Base-by-base conservation (phyloP, 2,888 invertebrate genomes). In the Mimumesa dahlbomi region DNA sequence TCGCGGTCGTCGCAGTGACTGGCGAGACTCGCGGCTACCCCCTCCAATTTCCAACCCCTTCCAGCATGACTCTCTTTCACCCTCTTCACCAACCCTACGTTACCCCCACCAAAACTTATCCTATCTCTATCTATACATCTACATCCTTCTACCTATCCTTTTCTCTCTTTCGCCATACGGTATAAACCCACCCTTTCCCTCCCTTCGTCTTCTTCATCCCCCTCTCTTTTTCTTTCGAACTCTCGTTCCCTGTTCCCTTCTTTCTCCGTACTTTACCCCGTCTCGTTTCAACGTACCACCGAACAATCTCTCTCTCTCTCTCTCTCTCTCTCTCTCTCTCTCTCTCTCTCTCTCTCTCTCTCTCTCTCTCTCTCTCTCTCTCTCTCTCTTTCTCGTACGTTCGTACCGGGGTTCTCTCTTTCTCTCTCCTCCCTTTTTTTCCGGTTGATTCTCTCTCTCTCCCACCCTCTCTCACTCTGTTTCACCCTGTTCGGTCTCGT, bases 1-100 rank as follows among this genome's bases (percentile, higher is more conserved):
- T 86, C 88, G 87, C 89, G 85, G 86, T 84, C 88, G 88, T 88
- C 85, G 88, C 89, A 88, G 87, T 88, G 88, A 89, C 89, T 89
- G 89, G 81, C 86, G 86, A 86, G 85, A 82, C 79, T 83, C 82
- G 78, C 82, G 82, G 81, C 74, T 81, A 70, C 83, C 82, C 84
- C 79, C 81, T 58, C 78, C 73, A 68, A 3, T 7, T 52, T 18
- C 66, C 14, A 68, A 56, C 78, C 80, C 81, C 81, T 61, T 50
- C 81, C 78, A 75, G 59, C n/a, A n/a, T 66, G 22, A 48, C 62
- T 58, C 73, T 62, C 75, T 64, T 74, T 67, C 66, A 74, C 77
- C 73, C 77, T 63, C 82, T 61, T 52, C 73, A 73, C 53, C 66
- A n/a, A n/a, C 56, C 65, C 21, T 7, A 21, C 54, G 71, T 43